Evolutionary conservation across 2,797 vertebrate species (phyloP).

Genomic region (Menidia menidia): DNA sequence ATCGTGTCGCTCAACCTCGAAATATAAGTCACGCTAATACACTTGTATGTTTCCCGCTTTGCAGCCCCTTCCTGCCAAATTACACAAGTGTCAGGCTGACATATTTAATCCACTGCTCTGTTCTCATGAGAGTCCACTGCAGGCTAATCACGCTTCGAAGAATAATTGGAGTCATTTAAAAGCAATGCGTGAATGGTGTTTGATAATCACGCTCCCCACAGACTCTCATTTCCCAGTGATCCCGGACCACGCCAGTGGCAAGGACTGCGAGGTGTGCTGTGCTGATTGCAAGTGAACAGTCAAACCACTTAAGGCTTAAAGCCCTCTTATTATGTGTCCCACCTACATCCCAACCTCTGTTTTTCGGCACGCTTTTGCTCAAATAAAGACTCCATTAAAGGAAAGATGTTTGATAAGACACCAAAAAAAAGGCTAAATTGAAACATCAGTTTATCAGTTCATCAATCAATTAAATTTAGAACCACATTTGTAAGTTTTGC

Average conservation of each 20-base stretch:
- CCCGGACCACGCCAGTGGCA: constrained; percentile 34
- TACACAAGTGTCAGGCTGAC: constrained; percentile 55
- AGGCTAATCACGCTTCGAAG: constrained; percentile 69
- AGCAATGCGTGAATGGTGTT: constrained; percentile 63
- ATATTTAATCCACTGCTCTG: constrained; percentile 62
- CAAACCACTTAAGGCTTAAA: constrained; percentile 9
- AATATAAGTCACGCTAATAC: constrained; percentile 37
- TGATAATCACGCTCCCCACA: constrained; percentile 56
- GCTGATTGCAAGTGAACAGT: constrained; percentile 14
- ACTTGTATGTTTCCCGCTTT: constrained; percentile 31
- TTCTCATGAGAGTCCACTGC: constrained; percentile 54
- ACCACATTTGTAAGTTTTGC: too few relatives aligned
- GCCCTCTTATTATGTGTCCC: constrained; percentile 15
- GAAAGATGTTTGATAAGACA: background rate
- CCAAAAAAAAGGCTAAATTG: background rate
- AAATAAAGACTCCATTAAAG: background rate
- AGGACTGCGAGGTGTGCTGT: constrained; percentile 24
- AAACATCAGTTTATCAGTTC: too few relatives aligned
- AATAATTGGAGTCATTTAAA: constrained; percentile 78
- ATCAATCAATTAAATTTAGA: too few relatives aligned
- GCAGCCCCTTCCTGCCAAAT: constrained; percentile 45
- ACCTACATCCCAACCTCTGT: background rate
- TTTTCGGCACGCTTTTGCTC: constrained; percentile 6
- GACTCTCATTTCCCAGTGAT: constrained; percentile 47
- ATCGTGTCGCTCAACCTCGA: constrained; percentile 20